Base-by-base conservation (phyloP, 37 sponge, comb jelly and placozoan species). In the Petrosia ficiformis region DNA sequence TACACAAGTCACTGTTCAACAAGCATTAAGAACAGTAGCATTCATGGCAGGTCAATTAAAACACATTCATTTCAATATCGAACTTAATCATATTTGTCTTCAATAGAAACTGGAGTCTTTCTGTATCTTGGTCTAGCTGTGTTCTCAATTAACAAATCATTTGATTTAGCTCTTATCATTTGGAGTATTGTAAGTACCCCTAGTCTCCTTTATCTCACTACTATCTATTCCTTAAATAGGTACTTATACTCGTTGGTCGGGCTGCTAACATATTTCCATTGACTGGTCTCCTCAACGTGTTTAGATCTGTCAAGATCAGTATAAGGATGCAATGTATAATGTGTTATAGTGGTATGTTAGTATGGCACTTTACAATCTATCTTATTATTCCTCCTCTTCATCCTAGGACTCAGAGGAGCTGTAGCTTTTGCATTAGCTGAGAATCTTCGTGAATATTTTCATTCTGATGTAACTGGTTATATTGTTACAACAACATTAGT, bases 251-350 rank as follows among this genome's bases (percentile, higher is more conserved):
- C 39, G 25, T 84, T 44, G 97, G 91, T 33, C 43, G 97, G 71
- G 94, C 91, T n/a, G 65, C 83, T 63, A 96, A 96, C 71, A 96
- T 93, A 58, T 89, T 84, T 69, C 97, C 94, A 33, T 83, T 96
- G 19, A 78, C 91, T 28, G 80, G 80, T 31, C 54, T 90, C 16
- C 86, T 86, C 16, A 96, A 96, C 72, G 66, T 81, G 25, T 96
- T 82, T 71, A 48, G 97, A 31, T 57, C 79, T n/a, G 78, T 86
- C 26, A 89, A 86, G 76, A 92, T 96, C 58, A 87, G 75, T 35
- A 39, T 39, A 32, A 59, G 87, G 57, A 92, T 80, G 81, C 97
- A 96, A 81, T 92, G 89, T 36, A 72, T 96, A 40, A 96, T 96
- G 93, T 96, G 93, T 90, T 96, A 89, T 70, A 89, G 90, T 68